Evolutionary conservation across 2,797 vertebrate genomes (phyloP).

Genomic region (Danio aesculapii): DNA sequence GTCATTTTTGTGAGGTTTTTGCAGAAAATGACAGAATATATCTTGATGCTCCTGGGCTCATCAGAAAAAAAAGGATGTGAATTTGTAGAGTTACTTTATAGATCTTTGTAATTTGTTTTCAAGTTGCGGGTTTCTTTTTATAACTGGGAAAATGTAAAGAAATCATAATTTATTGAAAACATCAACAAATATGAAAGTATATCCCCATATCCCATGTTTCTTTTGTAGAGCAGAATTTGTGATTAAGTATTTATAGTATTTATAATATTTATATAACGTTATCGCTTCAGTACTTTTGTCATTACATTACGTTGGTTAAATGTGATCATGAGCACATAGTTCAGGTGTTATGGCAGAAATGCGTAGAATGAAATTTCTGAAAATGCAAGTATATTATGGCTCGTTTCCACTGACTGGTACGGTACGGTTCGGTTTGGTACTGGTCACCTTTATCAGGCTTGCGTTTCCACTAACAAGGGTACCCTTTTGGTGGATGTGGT

Average conservation of each 20-base stretch:
- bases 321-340: background rate
- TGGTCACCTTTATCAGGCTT: no score
- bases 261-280: no score
- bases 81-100: background rate
- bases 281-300: background rate
- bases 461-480: no score
- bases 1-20: background rate
- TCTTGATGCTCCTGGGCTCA: background rate
- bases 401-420: no score
- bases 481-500: no score
- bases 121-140: no score
- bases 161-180: background rate
- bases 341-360: background rate
- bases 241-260: background rate
- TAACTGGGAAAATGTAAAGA: background rate
- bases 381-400: no score
- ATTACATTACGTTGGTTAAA: background rate
- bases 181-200: background rate
- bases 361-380: no score
- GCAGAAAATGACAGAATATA: background rate
- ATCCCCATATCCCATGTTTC: background rate
- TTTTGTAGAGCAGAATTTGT: background rate
- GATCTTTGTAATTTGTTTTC: background rate
- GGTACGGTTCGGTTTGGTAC: no score
- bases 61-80: conserved; percentile 6